A percentile compares a stretch with the other conserved stretches of the same genome.
phyloP scores from a whole-genome alignment of 2,888 invertebrate genomes.

The Trilocha varians region DNA sequence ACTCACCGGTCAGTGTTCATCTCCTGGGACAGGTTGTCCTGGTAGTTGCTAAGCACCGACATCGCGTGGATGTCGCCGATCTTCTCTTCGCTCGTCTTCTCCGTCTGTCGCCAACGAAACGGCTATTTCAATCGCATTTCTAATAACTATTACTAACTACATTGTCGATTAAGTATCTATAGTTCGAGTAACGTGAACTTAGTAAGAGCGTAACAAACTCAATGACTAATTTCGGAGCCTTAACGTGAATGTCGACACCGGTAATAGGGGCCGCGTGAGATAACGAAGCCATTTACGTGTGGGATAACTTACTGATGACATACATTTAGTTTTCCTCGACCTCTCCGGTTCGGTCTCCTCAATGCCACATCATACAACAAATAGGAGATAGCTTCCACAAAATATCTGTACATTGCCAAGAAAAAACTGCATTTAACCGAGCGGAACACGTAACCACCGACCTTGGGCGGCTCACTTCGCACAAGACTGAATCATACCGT shows the following conservation, averaged over 20 bases:
- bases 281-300: slow-evolving; percentile 9
- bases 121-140: background rate
- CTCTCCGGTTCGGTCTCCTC: slow-evolving; percentile 20
- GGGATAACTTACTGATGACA: slow-evolving; percentile 10
- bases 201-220: background rate
- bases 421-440: slow-evolving; percentile 22
- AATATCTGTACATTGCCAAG: slow-evolving; percentile 35
- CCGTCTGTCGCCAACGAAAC: slow-evolving; percentile 50
- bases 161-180: no score
- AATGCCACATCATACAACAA: slow-evolving; percentile 33
- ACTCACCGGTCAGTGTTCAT: slow-evolving; percentile 76
- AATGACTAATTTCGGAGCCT: background rate
- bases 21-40: slow-evolving; percentile 71
- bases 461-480: slow-evolving; percentile 36
- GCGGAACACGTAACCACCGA: slow-evolving; percentile 21
- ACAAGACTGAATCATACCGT: slow-evolving; percentile 41
- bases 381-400: slow-evolving; percentile 39
- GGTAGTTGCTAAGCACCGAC: slow-evolving; percentile 74
- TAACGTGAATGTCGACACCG: background rate
- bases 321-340: slow-evolving; percentile 21
- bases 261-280: slow-evolving; percentile 7
- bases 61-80: slow-evolving; percentile 68
- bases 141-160: no score
- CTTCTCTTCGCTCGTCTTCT: slow-evolving; percentile 51
- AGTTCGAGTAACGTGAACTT: background rate